A percentile compares a stretch with the other conserved stretches of the same genome.
Evolutionary conservation across 1,140 invertebrate species (phyloP).

Genomic region (Tetramorium alpestre): DNA sequence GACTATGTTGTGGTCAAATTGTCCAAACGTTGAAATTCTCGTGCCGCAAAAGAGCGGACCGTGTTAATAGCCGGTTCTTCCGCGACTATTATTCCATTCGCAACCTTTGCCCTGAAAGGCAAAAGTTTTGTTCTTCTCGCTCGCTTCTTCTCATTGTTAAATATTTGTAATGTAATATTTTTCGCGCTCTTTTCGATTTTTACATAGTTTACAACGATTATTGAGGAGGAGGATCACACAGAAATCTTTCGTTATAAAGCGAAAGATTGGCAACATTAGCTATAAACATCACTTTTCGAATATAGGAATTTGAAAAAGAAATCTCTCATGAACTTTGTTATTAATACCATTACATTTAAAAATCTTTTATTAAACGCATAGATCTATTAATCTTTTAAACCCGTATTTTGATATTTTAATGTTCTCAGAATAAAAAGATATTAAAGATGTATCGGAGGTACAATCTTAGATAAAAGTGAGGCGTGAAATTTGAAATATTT

Average conservation of each 20-base stretch:
- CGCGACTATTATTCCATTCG: slow-evolving; percentile 38
- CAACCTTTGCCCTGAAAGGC: not conserved
- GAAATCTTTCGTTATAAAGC: not conserved
- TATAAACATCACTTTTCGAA: not conserved
- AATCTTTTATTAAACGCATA: not conserved
- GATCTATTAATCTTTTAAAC: not conserved
- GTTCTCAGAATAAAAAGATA: not conserved
- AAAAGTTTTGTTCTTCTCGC: too few species aligned
- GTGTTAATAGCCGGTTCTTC: slow-evolving; percentile 58
- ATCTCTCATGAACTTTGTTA: not conserved
- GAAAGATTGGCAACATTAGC: not conserved
- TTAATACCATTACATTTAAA: not conserved
- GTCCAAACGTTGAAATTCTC: slow-evolving; percentile 66
- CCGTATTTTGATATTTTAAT: not conserved
- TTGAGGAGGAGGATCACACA: not conserved
- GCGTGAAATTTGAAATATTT: too few species aligned
- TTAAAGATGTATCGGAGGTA: too few species aligned
- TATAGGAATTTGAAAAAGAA: not conserved
- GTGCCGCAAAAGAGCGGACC: slow-evolving; percentile 52
- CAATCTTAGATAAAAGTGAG: too few species aligned
- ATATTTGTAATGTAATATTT: not conserved
- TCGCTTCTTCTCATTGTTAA: not conserved
- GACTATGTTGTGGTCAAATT: slow-evolving; percentile 61
- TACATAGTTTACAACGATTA: not conserved
- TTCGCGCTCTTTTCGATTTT: not conserved